phyloP scores from a whole-genome alignment of 2,888 invertebrate species.

The Serrognathus titanus region DNA sequence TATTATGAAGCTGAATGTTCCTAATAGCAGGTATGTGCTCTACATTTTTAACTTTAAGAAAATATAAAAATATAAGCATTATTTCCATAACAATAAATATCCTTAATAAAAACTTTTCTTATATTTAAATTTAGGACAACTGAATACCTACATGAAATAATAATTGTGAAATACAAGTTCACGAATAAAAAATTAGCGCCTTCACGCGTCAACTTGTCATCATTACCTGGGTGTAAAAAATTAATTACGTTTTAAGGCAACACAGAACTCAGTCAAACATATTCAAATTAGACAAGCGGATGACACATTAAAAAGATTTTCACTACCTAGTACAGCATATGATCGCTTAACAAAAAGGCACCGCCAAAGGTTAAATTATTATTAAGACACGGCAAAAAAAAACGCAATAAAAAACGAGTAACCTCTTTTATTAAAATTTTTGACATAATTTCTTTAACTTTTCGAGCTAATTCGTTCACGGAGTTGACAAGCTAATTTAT shows the following conservation, averaged over 20 bases:
- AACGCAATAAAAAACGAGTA: background rate
- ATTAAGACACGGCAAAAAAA: constrained; percentile 4
- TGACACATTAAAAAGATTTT: constrained; percentile 11
- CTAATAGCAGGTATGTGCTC: too few relatives aligned
- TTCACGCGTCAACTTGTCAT: background rate
- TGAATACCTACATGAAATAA: too few relatives aligned
- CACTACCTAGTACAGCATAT: background rate
- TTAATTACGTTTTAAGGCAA: constrained; percentile 9
- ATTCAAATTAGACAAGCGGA: constrained; percentile 12
- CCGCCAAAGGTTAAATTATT: constrained; percentile 2
- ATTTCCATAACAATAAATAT: too few relatives aligned
- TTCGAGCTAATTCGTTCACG: background rate
- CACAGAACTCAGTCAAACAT: constrained; percentile 1
- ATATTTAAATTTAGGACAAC: too few relatives aligned
- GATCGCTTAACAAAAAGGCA: constrained; percentile 1
- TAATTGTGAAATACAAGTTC: background rate
- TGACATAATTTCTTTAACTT: constrained; percentile 2
- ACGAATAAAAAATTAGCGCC: background rate
- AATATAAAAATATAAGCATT: too few relatives aligned
- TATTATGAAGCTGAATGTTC: too few relatives aligned
- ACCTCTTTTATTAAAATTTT: background rate
- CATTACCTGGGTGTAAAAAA: background rate
- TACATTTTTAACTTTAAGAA: too few relatives aligned
- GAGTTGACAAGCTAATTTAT: constrained; percentile 1
- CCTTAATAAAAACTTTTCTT: too few relatives aligned